A percentile compares a stretch with the other conserved stretches of the same genome.
phyloP scores from a whole-genome alignment of 2,113 vertebrate species.

The Catharus minimus region DNA sequence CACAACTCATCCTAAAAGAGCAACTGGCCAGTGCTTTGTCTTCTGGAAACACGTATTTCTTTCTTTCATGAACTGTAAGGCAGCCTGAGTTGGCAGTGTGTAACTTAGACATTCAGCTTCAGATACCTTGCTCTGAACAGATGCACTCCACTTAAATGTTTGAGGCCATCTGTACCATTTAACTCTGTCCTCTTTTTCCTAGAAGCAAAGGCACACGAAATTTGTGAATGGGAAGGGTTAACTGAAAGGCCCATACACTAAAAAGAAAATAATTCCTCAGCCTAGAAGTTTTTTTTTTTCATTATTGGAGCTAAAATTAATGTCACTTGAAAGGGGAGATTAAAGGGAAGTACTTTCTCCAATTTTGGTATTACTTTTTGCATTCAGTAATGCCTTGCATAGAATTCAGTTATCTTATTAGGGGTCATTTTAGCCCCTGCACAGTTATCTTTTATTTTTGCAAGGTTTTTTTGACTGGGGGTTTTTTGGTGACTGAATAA shows the following conservation, averaged over 20 bases:
- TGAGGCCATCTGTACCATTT: neutral
- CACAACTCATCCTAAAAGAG: neutral
- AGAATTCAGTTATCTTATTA: slow-evolving; percentile 2
- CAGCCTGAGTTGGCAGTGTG: neutral
- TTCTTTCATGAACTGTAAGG: neutral
- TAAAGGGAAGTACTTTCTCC: neutral
- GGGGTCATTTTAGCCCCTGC: neutral
- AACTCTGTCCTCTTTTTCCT: neutral
- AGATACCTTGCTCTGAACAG: neutral
- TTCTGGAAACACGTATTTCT: neutral
- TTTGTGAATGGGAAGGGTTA: neutral
- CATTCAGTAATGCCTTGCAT: neutral
- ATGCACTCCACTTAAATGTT: neutral
- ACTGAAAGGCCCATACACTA: neutral
- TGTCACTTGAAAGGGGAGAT: slow-evolving; percentile 43
- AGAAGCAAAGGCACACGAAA: neutral
- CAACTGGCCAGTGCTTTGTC: neutral
- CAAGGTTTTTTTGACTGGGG: neutral
- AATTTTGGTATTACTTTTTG: slow-evolving; percentile 17
- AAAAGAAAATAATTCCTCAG: slow-evolving; percentile 11
- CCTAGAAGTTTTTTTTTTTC: neutral
- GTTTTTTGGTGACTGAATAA: neutral
- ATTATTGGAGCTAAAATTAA: slow-evolving; percentile 13
- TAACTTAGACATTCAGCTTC: neutral
- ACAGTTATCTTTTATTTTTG: slow-evolving; percentile 14